Evolutionary conservation across 2,113 vertebrate species (phyloP), one percentile per base, ranked within the genome.

Genomic region (Megalops atlanticus): DNA sequence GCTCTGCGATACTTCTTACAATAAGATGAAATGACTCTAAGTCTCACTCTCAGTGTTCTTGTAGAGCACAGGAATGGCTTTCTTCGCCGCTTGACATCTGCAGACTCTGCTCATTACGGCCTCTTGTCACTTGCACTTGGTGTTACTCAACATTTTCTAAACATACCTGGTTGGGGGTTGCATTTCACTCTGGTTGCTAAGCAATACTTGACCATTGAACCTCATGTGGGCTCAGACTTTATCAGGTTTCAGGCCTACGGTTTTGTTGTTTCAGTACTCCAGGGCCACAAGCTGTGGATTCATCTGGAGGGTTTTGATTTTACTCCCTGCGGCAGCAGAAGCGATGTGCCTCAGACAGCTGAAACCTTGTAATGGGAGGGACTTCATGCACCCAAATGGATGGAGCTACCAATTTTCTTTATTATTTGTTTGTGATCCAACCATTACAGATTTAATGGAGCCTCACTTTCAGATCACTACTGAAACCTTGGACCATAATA

Each of bases 191-290:
- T 64, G 58, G 58, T 64, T 64, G 58, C 58, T 64, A 27, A 64
- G 58, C 58, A 64, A 64, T 64, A 64, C 58, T 64, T 31, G n/a
- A 31, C 58, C 58, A 27, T 64, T 64, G 58, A 64, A 64, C 58
- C 58, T 64, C 58, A 52, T 18, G n/a, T 24, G n/a, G n/a, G n/a
- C 58, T 64, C 31, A 31, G 58, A 27, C 31, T 31, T 31, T 64
- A 64, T 64, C 58, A 64, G 58, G 31, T n/a, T 10, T 64, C 21
- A 64, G 58, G n/a, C 58, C 58, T 8, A 31, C n/a, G 5, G 58
- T 64, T 64, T 64, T 64, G n/a, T 64, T 64, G 58, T 24, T 24
- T n/a, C n/a, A 31, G 58, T 21, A 24, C 18, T 7, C 18, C 49
- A 54, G 2, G 58, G 5, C 54, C n/a, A 64, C n/a, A 64, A 31